These are phyloP conservation scores for Myioborus melanocephalus DNA, from an alignment of 2,797 vertebrate species.

Conservation along the genomic window DNA sequence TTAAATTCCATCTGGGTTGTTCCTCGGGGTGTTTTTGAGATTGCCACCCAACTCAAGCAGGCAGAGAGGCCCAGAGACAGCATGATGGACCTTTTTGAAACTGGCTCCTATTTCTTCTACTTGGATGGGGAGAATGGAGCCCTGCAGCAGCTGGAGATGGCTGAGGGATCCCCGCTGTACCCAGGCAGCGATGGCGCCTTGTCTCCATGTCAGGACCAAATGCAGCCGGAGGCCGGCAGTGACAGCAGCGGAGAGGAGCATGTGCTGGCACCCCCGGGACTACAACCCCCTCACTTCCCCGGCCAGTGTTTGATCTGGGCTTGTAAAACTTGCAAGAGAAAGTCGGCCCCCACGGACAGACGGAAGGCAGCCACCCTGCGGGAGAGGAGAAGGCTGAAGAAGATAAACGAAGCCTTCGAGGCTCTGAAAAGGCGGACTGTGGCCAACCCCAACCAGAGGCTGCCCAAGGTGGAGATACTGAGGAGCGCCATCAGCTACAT, in stretches of 20 bases:
- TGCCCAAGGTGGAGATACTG: slow-evolving; percentile 98
- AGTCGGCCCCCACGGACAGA: slow-evolving; percentile 91
- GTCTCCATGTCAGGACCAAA: slow-evolving; percentile 86
- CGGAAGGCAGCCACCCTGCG: slow-evolving; percentile 94
- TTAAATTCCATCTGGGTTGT: slow-evolving; percentile 91
- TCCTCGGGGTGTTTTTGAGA: slow-evolving; percentile 76
- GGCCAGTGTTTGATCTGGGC: slow-evolving; percentile 97
- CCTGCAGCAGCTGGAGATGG: slow-evolving; percentile 89
- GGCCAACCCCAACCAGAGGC: slow-evolving; percentile 93
- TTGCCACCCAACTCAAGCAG: slow-evolving; percentile 76
- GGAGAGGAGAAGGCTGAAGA: slow-evolving; percentile 92
- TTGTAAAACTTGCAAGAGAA: slow-evolving; percentile 96
- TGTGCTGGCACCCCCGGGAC: slow-evolving; percentile 88
- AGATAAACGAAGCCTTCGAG: slow-evolving; percentile 99
- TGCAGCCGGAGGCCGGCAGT: slow-evolving; percentile 84
- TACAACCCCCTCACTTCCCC: slow-evolving; percentile 88
- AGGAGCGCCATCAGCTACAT: slow-evolving; percentile 98
- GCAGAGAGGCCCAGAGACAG: slow-evolving; percentile 77
- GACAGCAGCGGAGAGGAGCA: slow-evolving; percentile 96
- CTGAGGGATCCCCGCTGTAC: slow-evolving; percentile 90
- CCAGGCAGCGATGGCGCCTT: slow-evolving; percentile 85
- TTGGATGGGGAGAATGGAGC: slow-evolving; percentile 91
- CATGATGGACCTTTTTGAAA: slow-evolving; percentile 99
- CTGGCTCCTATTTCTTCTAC: slow-evolving; percentile 95
- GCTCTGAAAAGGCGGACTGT: slow-evolving; percentile 93